Evolutionary conservation across 2,888 invertebrate genomes (phyloP).

Genomic region (Hartigia nigra): DNA sequence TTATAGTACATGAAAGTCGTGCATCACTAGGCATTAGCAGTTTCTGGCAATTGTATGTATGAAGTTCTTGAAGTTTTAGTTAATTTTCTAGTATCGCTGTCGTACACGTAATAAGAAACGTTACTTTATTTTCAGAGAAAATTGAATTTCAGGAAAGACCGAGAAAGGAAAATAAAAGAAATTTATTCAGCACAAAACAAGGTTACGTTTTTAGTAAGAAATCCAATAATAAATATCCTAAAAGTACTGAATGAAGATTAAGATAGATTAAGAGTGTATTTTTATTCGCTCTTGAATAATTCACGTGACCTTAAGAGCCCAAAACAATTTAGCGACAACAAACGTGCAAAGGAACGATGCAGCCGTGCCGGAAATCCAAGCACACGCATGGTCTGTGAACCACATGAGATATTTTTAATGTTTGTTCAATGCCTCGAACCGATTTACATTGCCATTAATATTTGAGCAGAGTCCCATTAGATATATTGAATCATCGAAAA

Average conservation of each 20-base stretch:
- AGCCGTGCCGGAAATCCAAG: constrained; percentile 1
- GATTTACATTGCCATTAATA: neutral
- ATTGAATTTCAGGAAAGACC: neutral
- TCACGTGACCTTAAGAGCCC: neutral
- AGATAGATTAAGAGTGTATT: neutral
- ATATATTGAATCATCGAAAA: too few relatives aligned
- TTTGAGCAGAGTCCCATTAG: neutral
- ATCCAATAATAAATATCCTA: too few relatives aligned
- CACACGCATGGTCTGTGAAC: neutral
- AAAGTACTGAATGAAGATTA: too few relatives aligned
- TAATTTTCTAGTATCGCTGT: too few relatives aligned
- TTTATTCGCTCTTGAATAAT: neutral
- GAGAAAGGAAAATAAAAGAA: neutral
- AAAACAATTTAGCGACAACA: neutral
- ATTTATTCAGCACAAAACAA: neutral
- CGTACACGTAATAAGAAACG: neutral
- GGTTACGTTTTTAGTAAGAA: too few relatives aligned
- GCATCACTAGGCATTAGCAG: neutral
- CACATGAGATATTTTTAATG: neutral
- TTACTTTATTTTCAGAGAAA: neutral
- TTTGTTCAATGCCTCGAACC: neutral
- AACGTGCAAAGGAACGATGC: neutral
- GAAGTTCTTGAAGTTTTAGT: neutral
- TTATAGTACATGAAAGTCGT: constrained; percentile 34
- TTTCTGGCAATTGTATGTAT: neutral